Base-by-base conservation (phyloP, 1,140 invertebrate species). In the Brachionus asplanchnoidis region DNA sequence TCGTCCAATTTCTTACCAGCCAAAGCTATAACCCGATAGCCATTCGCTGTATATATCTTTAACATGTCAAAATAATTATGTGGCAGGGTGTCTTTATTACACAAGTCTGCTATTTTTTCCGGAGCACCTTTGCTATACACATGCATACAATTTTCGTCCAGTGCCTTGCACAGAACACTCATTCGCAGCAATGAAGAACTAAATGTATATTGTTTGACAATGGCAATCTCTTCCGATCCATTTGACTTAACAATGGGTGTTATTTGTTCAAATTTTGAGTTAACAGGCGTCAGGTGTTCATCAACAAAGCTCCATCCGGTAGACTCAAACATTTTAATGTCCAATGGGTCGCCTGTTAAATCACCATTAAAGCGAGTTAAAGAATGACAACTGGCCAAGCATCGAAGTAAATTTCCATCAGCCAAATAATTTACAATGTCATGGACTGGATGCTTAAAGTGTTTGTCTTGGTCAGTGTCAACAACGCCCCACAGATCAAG, bases 51-150 rank as follows among this genome's bases (percentile, higher is more conserved):
- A 86, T 91, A 91, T 7, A 86, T 86, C 17, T 87, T 87, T 5
- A 91, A 86, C 3, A 87, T 85, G 11, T 88, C 86, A 28, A 87
- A 85, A 85, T 90, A 91, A 79, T 90, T 86, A 17, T 85, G 83
- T 2, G 91, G 91, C 32, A 91, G 90, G 53, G 66, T 73, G 20
- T 73, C 42, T 20, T 28, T 36, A 17, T 60, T 40, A n/a, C 66
- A 93, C 1, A 94, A 89, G 53, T 92, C 91, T 3, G 90, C 87
- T 60, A 99, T 92, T 91, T 94, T 96, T 89, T 99, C 97, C 0
- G 97, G 96, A 0, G 97, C 94, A 1, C 97, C 97, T 91, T 99
- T 99, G 85, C 93, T 94, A 87, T 95, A 97, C 0, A 95, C 91
- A 80, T 93, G 92, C 86, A 95, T 93, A 68, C 93, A 89, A 23